phyloP scores from a whole-genome alignment of 2,797 vertebrate genomes.

The Megaceryle alcyon region DNA sequence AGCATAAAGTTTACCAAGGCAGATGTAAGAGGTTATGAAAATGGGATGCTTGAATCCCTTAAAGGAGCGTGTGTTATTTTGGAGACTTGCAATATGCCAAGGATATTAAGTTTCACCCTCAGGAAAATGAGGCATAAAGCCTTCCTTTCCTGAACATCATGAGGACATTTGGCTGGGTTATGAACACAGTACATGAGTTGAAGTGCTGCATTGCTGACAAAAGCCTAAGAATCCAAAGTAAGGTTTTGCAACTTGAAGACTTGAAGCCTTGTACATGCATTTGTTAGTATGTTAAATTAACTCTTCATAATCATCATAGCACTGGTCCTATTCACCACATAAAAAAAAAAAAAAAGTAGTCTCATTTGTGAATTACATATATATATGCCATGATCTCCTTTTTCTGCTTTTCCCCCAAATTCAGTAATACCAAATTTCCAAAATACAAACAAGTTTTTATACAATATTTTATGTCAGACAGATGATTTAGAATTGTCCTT shows the following conservation, averaged over 20 bases:
- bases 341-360: background rate
- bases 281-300: background rate
- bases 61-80: background rate
- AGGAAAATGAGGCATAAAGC: background rate
- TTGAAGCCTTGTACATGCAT: background rate
- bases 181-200: background rate
- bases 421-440: background rate
- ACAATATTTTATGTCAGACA: background rate
- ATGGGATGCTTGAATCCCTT: background rate
- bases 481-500: background rate
- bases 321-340: background rate
- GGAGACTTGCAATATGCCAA: background rate
- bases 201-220: background rate
- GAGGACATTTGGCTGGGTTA: background rate
- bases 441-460: background rate
- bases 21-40: background rate
- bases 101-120: background rate
- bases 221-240: background rate
- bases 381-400: background rate
- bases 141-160: background rate
- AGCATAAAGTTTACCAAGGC: background rate
- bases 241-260: background rate
- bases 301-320: background rate
- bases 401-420: background rate
- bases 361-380: background rate